Base-by-base conservation (phyloP, 2,113 vertebrate species). In the Cinclus cinclus region DNA sequence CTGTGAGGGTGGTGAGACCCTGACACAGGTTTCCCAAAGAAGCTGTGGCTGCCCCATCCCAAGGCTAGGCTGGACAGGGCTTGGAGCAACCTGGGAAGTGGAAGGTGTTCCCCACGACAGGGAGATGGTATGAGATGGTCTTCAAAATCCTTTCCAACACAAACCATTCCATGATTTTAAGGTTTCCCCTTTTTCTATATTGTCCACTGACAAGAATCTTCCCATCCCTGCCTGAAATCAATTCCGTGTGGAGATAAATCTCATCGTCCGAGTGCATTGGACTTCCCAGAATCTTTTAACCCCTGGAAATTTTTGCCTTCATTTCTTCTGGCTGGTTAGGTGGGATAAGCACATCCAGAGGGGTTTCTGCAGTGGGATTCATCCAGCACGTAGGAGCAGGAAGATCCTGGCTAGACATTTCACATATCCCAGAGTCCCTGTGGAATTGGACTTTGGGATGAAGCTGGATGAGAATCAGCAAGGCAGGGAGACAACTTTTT, bases 131-230 rank as follows among this genome's bases (percentile, higher is more conserved):
- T 11, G 9, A 21, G 49, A 25, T 31, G 42, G 3, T 31, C 17
- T 58, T 42, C 20, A 31, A 71, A 24, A 4, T 9, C 28, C 13
- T 30, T 64, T 80, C 59, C 58, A 19, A 11, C 22, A 35, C 67
- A 58, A 88, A 58, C 31, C 31, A 58, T 58, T 58, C 27, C 59
- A 23, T 28, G 31, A 28, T 44, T 42, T 15, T 9, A 35, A 41
- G 11, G 1, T 31, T 22, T 27, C 19, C 10, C 10, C 10, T 41
- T 75, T 41, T 46, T 7, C 13, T 55, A 0, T 0, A 0, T 20
- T 71, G 25, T 23, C 20, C 28, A 4, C 25, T 24, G 58, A 10
- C 28, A 53, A 33, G 30, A 42, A 35, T 41, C 41, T 69, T 64
- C 39, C 15, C 39, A 73, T 13, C 33, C 21, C 17, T n/a, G 4